Evolutionary conservation across 2,113 vertebrate genomes (phyloP).

Genomic region (Elgaria multicarinata): DNA sequence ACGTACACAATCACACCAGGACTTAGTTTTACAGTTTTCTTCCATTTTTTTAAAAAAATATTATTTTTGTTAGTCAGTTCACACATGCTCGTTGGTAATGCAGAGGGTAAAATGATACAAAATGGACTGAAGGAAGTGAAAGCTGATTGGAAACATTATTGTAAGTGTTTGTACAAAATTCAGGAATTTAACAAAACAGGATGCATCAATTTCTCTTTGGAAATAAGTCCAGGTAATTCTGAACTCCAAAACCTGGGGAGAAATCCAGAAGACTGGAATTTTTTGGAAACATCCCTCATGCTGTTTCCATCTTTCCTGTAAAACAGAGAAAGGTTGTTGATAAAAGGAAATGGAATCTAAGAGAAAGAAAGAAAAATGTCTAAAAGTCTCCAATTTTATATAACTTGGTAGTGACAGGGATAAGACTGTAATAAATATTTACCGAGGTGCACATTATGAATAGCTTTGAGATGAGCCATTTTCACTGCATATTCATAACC

Average conservation of each 20-base stretch:
- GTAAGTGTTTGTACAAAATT: background rate
- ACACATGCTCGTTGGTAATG: background rate
- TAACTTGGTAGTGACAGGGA: slow-evolving; percentile 31
- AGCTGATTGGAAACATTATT: background rate
- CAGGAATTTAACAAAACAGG: background rate
- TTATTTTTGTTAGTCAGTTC: background rate
- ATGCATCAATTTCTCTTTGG: background rate
- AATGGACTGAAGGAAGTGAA: background rate
- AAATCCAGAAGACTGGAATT: background rate
- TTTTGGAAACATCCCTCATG: background rate
- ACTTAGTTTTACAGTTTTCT: no score
- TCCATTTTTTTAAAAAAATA: no score
- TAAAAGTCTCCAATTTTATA: slow-evolving; percentile 31
- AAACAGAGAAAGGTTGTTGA: background rate
- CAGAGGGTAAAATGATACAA: background rate
- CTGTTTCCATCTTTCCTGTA: background rate
- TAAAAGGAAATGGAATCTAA: background rate
- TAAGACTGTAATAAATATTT: slow-evolving; percentile 67
- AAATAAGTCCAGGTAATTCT: background rate
- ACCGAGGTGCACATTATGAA: slow-evolving; percentile 35
- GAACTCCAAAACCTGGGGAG: background rate
- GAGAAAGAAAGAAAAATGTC: background rate
- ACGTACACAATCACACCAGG: no score
- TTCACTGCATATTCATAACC: slow-evolving; percentile 65
- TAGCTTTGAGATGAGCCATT: slow-evolving; percentile 53